phyloP scores from a whole-genome alignment of 2,888 invertebrate genomes.

The Chymomyza caudatula region DNA sequence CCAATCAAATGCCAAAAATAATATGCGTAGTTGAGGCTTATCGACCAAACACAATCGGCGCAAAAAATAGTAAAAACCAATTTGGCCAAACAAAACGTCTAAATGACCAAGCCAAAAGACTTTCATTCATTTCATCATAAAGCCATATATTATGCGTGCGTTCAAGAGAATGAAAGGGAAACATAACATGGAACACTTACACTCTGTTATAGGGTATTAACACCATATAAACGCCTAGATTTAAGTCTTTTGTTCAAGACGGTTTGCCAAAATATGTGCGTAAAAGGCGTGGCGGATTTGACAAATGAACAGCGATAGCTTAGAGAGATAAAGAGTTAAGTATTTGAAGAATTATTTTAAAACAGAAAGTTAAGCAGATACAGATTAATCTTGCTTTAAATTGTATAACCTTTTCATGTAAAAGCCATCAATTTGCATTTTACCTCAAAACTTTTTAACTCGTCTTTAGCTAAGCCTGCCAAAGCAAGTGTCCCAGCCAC shows the following conservation, averaged over 20 bases:
- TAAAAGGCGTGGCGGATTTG: background rate
- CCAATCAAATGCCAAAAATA: background rate
- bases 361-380: too few species aligned
- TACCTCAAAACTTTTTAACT: too few species aligned
- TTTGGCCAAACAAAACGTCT: slow-evolving; percentile 39
- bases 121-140: background rate
- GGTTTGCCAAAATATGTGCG: background rate
- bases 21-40: background rate
- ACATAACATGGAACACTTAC: background rate
- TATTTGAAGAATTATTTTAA: too few species aligned
- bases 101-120: slow-evolving; percentile 12
- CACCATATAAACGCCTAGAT: background rate
- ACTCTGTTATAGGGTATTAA: background rate
- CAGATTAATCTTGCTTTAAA: too few species aligned
- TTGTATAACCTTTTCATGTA: too few species aligned
- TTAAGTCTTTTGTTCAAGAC: background rate
- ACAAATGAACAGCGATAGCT: background rate
- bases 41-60: slow-evolving; percentile 25
- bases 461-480: too few species aligned
- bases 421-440: too few species aligned
- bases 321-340: background rate
- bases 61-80: slow-evolving; percentile 10
- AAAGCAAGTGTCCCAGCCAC: too few species aligned
- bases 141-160: background rate
- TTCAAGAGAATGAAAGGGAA: background rate